Conservation (phyloP, 2,113 vertebrate genomes). For the Montifringilla adamsi region DNA sequence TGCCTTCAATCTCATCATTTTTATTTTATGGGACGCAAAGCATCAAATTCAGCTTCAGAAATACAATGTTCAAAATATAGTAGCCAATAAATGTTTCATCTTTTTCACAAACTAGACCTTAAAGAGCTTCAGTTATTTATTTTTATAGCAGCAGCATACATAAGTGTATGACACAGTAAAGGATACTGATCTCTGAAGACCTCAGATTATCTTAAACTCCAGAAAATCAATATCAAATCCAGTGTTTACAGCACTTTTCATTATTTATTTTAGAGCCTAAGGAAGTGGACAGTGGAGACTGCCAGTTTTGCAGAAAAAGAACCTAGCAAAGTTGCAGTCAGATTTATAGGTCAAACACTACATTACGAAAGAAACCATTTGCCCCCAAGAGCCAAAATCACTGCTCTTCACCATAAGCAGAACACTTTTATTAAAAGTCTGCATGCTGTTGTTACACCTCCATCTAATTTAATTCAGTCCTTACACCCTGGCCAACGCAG, state of each 20-base stretch:
- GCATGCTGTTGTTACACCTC: not conserved
- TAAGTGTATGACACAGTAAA: constrained; percentile 53
- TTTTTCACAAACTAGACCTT: constrained; percentile 56
- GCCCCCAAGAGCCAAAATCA: not conserved
- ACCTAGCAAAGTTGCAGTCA: not conserved
- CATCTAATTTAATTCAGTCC: not conserved
- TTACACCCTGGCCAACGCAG: rapidly evolving
- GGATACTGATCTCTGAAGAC: constrained; percentile 49
- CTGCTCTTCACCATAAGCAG: not conserved
- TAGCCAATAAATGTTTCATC: constrained; percentile 40
- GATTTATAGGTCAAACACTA: not conserved
- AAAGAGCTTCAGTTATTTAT: constrained; percentile 63
- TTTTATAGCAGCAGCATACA: constrained; percentile 49
- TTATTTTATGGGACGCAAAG: constrained; percentile 56
- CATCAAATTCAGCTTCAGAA: constrained; percentile 54
- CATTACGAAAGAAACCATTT: not conserved
- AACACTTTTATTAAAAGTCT: not conserved
- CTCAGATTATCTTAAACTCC: constrained; percentile 60
- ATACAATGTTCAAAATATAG: constrained; percentile 58
- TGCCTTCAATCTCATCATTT: constrained; percentile 52
- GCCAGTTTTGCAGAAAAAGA: not conserved
- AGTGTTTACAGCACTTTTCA: constrained; percentile 46
- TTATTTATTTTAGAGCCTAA: constrained; percentile 51
- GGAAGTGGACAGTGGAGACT: constrained; percentile 9
- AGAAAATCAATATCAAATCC: constrained; percentile 61